Conservation (phyloP, 1,140 invertebrate genomes). For the Nasonia vitripennis region DNA sequence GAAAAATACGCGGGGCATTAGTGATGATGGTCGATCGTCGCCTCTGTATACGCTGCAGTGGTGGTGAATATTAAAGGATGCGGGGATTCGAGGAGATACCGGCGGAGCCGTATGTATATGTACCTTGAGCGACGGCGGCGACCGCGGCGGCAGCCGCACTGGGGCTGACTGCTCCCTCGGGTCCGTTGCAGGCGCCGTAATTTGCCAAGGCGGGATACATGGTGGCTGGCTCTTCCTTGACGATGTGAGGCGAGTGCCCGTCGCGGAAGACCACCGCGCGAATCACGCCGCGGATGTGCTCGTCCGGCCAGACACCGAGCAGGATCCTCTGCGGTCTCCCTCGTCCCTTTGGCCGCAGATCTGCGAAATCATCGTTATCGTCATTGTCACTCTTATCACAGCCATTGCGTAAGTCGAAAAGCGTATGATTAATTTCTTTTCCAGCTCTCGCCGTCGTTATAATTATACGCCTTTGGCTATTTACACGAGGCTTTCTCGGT, state of each 20-base stretch:
- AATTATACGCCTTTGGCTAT: background rate
- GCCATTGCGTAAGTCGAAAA: too few relatives aligned
- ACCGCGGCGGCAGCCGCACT: slow-evolving; percentile 82
- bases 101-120: background rate
- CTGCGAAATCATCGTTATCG: slow-evolving; percentile 69
- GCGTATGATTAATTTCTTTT: too few relatives aligned
- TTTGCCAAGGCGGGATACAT: slow-evolving; percentile 73
- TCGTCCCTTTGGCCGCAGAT: slow-evolving; percentile 91
- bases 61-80: background rate
- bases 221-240: slow-evolving; percentile 82
- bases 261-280: slow-evolving; percentile 93
- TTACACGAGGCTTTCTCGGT: slow-evolving; percentile 55
- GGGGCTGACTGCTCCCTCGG: slow-evolving; percentile 80
- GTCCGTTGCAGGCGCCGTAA: slow-evolving; percentile 78
- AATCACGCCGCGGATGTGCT: slow-evolving; percentile 92
- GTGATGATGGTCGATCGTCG: background rate
- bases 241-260: slow-evolving; percentile 80
- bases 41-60: background rate
- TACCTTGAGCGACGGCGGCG: slow-evolving; percentile 82
- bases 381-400: background rate
- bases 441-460: background rate
- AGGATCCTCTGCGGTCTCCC: slow-evolving; percentile 92
- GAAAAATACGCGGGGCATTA: background rate
- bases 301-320: slow-evolving; percentile 93
- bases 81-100: background rate